These are phyloP conservation scores for Anas bahamensis DNA, from an alignment of 2,797 vertebrate genomes.

Conservation along the genomic window DNA sequence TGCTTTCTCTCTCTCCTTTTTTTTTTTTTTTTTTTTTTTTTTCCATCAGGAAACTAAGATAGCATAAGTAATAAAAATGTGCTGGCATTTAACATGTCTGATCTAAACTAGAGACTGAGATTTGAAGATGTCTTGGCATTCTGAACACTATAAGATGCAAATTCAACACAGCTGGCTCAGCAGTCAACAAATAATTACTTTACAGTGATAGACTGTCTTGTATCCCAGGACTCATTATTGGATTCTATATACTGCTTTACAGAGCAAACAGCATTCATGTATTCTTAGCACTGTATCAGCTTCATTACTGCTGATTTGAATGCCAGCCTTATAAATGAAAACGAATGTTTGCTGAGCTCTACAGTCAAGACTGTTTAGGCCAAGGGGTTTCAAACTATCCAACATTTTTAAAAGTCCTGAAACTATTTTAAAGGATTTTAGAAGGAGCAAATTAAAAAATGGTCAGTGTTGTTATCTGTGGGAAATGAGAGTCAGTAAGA, in stretches of 20 bases:
- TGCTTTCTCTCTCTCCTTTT: background rate
- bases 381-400: background rate
- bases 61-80: background rate
- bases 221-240: background rate
- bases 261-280: conserved; percentile 29
- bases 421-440: background rate
- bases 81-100: background rate
- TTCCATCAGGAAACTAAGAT: background rate
- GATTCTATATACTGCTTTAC: conserved; percentile 1
- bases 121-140: conserved; percentile 35
- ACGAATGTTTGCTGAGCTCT: background rate
- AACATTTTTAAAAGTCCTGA: background rate
- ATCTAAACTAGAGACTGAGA: background rate
- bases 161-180: conserved; percentile 51
- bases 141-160: background rate
- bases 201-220: conserved; percentile 17
- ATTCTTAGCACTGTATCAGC: conserved; percentile 31
- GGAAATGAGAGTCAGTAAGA: background rate
- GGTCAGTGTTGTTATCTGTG: background rate
- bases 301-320: conserved; percentile 36
- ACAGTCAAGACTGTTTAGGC: background rate
- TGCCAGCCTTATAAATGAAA: background rate
- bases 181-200: conserved; percentile 40
- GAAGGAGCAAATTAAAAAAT: background rate
- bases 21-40: background rate